phyloP scores from a whole-genome alignment of 2,797 vertebrate genomes.

The Enteromius argenteus region DNA sequence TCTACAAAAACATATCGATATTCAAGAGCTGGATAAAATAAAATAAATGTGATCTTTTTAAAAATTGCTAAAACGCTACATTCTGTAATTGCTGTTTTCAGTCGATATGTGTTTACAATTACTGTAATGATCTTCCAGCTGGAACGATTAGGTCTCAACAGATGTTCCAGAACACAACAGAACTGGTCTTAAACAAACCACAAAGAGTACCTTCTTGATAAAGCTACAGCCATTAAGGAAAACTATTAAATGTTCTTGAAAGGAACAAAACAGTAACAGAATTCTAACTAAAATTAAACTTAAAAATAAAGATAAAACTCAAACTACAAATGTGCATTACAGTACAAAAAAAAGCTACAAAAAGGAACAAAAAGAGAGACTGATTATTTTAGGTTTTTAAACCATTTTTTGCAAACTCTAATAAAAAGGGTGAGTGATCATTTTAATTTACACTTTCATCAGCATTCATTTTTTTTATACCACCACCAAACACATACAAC shows the following conservation, averaged over 20 bases:
- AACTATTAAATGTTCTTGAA: background rate
- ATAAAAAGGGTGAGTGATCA: background rate
- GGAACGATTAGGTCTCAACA: background rate
- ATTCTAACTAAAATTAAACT: background rate
- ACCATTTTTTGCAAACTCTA: too few relatives aligned
- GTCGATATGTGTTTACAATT: background rate
- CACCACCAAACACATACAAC: background rate
- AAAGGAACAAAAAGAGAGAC: background rate
- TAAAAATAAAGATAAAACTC: background rate
- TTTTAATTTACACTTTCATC: background rate
- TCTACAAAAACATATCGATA: slow-evolving; percentile 9
- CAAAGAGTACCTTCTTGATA: background rate
- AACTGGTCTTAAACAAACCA: background rate
- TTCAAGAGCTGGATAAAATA: background rate
- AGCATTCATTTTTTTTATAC: too few relatives aligned
- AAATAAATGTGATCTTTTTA: background rate
- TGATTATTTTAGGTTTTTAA: too few relatives aligned
- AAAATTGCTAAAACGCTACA: slow-evolving; percentile 2
- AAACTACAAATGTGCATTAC: background rate
- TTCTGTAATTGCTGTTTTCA: slow-evolving; percentile 19
- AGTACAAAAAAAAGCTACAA: background rate
- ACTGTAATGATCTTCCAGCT: slow-evolving; percentile 12
- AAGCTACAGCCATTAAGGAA: background rate
- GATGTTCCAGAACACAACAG: slow-evolving; percentile 1
- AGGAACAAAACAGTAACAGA: background rate